Evolutionary conservation across 2,888 invertebrate genomes (phyloP), one percentile per base, ranked within the genome.

Genomic region (Amphipoea lucens): DNA sequence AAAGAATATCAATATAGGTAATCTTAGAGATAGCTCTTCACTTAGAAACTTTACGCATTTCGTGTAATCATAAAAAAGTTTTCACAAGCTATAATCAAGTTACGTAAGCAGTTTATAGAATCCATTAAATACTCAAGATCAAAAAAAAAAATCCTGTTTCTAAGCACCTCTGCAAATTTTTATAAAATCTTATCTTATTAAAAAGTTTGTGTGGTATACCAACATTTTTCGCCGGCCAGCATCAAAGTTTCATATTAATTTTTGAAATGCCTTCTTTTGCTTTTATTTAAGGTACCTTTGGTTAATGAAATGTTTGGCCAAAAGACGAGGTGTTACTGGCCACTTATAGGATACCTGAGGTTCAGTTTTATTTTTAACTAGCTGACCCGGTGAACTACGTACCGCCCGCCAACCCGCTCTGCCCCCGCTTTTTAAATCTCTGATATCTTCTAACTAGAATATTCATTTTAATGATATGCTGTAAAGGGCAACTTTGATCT

Each of bases 111-210:
- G 89, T 90, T 92, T 91, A 88, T 86, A 79, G 78, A 88, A 90
- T 91, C 91, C 91, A 92, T 92, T 92, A 92, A 90, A 89, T 88
- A 88, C 89, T 89, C 81, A 81, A 89, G 88, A 89, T 88, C 90
- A 88, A 85, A 89, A 82, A 85, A 85, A 54, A 89, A 90, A 87
- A 89, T 85, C 87, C 79, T 86, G 87, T 89, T 90, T 80, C 79
- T 89, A 84, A 88, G 89, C 87, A 82, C 45, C 78, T 82, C 87
- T 90, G 89, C 88, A 89, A 77, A 86, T 87, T 90, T 91, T 88
- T 87, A 86, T 87, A 88, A 89, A 81, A 84, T 90, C 81, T 91
- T 91, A 91, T 92, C 90, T 89, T 90, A 90, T 92, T 90, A 91
- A 86, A 90, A 92, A 92, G 89, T 91, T 92, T 88, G 45, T 67